Conservation (phyloP, 2,113 vertebrate species). For the Nesoenas mayeri region DNA sequence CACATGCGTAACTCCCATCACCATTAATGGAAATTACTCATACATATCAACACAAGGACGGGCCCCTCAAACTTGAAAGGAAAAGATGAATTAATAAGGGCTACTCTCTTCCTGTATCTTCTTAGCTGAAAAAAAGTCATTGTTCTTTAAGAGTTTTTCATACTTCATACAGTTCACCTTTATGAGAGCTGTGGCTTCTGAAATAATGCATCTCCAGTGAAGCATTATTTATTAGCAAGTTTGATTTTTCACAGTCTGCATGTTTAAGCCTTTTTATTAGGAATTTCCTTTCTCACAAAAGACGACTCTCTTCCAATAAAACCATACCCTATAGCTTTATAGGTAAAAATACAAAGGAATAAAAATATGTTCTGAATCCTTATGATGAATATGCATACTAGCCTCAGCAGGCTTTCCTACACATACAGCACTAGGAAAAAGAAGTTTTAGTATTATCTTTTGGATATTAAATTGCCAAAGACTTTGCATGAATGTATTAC, state of each 20-base stretch:
- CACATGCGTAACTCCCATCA: slow-evolving; percentile 78
- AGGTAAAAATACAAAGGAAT: slow-evolving; percentile 20
- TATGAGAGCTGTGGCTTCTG: slow-evolving; percentile 44
- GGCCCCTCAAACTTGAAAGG: slow-evolving; percentile 72
- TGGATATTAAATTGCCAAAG: slow-evolving; percentile 65
- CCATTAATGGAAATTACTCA: slow-evolving; percentile 79
- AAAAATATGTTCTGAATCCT: not conserved
- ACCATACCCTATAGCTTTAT: slow-evolving; percentile 4
- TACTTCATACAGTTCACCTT: slow-evolving; percentile 70
- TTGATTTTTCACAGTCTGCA: slow-evolving; percentile 54
- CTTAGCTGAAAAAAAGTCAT: slow-evolving; percentile 70
- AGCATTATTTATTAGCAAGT: slow-evolving; percentile 66
- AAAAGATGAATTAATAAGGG: slow-evolving; percentile 70
- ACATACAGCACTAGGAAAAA: not conserved
- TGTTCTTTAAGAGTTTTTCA: slow-evolving; percentile 70
- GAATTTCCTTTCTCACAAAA: slow-evolving; percentile 24
- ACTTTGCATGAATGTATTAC: slow-evolving; percentile 29
- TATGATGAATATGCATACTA: slow-evolving; percentile 7
- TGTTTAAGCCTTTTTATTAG: slow-evolving; percentile 33
- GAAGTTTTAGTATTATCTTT: slow-evolving; percentile 33
- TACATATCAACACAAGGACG: slow-evolving; percentile 75
- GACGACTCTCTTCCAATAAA: slow-evolving; percentile 48
- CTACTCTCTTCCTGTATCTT: slow-evolving; percentile 69
- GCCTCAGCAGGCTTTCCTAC: not conserved
- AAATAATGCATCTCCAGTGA: slow-evolving; percentile 64